Evolutionary conservation across 1,140 invertebrate species (phyloP).

Genomic region (Phymastichus coffea): DNA sequence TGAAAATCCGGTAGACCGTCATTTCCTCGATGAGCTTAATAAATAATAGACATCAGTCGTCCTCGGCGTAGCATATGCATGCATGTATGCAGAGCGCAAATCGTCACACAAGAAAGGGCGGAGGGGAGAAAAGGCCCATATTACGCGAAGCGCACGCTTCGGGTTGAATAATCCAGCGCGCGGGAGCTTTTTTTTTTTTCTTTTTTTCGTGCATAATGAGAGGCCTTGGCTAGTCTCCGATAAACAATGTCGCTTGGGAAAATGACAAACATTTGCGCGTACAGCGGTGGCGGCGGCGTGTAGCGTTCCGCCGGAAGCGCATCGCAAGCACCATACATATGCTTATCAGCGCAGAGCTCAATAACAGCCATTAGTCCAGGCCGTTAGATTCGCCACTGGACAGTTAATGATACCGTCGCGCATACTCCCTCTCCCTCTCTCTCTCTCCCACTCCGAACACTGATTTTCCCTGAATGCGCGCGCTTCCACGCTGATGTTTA

Average conservation of each 20-base stretch:
- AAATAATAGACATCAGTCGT: conserved; percentile 19
- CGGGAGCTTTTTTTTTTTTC: too few species aligned
- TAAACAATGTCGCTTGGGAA: conserved; percentile 18
- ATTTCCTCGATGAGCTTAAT: conserved; percentile 21
- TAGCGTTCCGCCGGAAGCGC: conserved; percentile 17
- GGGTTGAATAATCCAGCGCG: too few species aligned
- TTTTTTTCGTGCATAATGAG: too few species aligned
- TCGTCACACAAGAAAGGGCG: neutral
- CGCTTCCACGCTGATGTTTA: too few species aligned
- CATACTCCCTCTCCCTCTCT: too few species aligned
- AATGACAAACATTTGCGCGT: conserved; percentile 27
- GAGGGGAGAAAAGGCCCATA: neutral
- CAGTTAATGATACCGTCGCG: conserved; percentile 9
- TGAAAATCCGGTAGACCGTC: conserved; percentile 15
- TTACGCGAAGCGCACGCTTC: too few species aligned
- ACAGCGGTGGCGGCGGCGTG: neutral
- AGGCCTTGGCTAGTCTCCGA: neutral
- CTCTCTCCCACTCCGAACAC: too few species aligned
- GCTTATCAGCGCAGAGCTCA: neutral
- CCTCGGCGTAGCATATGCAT: too few species aligned
- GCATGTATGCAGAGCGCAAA: too few species aligned
- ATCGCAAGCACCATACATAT: too few species aligned
- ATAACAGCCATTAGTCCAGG: conserved; percentile 24
- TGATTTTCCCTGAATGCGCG: neutral
- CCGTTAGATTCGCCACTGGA: conserved; percentile 24